Base-by-base conservation (phyloP, 2,888 invertebrate species). In the Sarcophaga carnaria region DNA sequence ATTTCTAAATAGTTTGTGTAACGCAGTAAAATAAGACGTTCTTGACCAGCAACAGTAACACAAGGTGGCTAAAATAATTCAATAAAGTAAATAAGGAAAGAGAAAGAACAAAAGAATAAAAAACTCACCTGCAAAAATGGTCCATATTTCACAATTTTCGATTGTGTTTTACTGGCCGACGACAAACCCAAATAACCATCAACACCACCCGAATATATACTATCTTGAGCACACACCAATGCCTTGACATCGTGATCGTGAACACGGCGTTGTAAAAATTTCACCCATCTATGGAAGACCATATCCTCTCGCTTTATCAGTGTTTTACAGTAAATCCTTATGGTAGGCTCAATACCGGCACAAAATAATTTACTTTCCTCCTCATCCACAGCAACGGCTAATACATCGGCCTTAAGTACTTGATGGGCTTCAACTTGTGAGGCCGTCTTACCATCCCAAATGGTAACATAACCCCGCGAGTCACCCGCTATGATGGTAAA, bases 161-260 rank as follows among this genome's bases (percentile, higher is more conserved):
- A 94, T 88, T 95, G 94, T 95, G 74, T 83, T 54, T 90, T 89
- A 37, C 96, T 96, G 90, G 95, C 95, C 90, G 95, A 96, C 12
- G 96, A 96, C 84, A 96, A 94, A 2, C 96, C 96, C 25, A 97
- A 93, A 90, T 97, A 96, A 1, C 97, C 97, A 93, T 97, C 97
- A 60, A 96, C 94, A 22, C 97, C 98, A 84, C 96, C 97, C 0
- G 98, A 97, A 89, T 97, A 95, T 22, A 98, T 94, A 90, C 95
- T 94, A 45, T 89, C 89, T 12, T 95, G 95, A 74, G 95, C 94
- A 62, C 96, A 94, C 3, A 95, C 94, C 75, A 98, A 93, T 0
- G 96, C 95, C 90, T 96, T 95, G 1, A 99, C 97, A 94, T 98
- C 98, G 92, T 99, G 98, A 71, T 96, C 96, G 92, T 99, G 98